Evolutionary conservation across 2,797 vertebrate species (phyloP).

Genomic region (Lycodopsis pacificus): DNA sequence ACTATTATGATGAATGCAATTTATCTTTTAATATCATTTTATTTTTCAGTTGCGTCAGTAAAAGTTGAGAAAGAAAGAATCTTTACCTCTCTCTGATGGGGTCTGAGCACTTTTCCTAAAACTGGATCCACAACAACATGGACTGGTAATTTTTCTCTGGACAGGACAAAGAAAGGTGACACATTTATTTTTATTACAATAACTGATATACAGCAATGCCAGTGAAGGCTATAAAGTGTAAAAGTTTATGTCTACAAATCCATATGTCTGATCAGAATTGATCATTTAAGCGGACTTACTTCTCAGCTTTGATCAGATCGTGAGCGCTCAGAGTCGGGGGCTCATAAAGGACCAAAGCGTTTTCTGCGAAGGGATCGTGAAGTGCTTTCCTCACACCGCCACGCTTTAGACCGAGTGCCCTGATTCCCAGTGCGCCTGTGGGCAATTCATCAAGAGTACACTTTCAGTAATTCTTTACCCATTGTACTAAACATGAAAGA

Average conservation of each 20-base stretch:
- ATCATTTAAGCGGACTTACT: conserved; percentile 83
- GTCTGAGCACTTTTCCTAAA: conserved; percentile 91
- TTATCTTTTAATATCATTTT: not conserved
- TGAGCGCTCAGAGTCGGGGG: conserved; percentile 89
- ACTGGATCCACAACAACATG: conserved; percentile 98
- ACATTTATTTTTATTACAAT: not conserved
- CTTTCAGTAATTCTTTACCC: not conserved
- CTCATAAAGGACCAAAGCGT: conserved; percentile 93
- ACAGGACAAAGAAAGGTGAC: conserved; percentile 21
- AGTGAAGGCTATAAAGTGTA: not conserved
- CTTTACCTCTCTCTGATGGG: conserved; percentile 96
- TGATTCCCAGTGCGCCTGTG: conserved; percentile 89
- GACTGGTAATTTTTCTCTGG: conserved; percentile 93
- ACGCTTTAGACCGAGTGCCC: conserved; percentile 91
- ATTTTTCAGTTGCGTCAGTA: not conserved
- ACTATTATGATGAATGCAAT: not conserved
- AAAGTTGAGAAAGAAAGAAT: not conserved
- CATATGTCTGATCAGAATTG: not conserved
- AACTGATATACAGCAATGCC: not conserved
- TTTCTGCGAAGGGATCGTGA: conserved; percentile 95
- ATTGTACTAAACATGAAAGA: not conserved
- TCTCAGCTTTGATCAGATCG: conserved; percentile 94
- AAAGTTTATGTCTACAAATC: not conserved
- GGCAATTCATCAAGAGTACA: not conserved
- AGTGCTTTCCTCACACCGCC: conserved; percentile 90